Evolutionary conservation across 2,113 vertebrate genomes (phyloP).

Genomic region (Psephotus haematonotus): DNA sequence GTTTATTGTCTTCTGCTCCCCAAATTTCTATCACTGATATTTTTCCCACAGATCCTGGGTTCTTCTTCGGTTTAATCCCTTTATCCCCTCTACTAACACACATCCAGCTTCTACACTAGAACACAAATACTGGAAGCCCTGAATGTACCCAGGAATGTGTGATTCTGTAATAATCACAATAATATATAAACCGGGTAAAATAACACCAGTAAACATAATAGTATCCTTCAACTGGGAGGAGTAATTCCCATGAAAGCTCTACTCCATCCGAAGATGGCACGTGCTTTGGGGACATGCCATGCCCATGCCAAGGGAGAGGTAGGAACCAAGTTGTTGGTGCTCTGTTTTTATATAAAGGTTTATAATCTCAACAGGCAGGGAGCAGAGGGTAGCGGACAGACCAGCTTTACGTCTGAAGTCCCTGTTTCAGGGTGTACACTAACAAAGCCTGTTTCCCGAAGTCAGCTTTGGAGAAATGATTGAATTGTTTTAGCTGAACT

Average conservation of each 20-base stretch:
- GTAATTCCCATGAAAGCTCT: background rate
- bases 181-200: background rate
- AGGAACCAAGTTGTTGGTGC: fast-evolving
- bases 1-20: background rate
- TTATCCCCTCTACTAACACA: background rate
- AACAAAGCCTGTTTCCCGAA: background rate
- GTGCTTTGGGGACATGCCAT: background rate
- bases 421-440: background rate
- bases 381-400: background rate
- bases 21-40: background rate
- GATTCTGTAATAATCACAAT: background rate
- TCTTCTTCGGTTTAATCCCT: background rate
- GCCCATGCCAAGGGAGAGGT: fast-evolving
- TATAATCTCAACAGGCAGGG: background rate
- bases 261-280: background rate
- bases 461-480: background rate
- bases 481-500: background rate
- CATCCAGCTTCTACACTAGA: background rate
- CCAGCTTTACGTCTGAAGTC: background rate
- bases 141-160: background rate
- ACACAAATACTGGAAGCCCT: background rate
- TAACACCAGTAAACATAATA: background rate
- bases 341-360: background rate
- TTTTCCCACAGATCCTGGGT: background rate
- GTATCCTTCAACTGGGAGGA: background rate